Base-by-base conservation (phyloP, 2,888 invertebrate species). In the Oscheius myriophilus region DNA sequence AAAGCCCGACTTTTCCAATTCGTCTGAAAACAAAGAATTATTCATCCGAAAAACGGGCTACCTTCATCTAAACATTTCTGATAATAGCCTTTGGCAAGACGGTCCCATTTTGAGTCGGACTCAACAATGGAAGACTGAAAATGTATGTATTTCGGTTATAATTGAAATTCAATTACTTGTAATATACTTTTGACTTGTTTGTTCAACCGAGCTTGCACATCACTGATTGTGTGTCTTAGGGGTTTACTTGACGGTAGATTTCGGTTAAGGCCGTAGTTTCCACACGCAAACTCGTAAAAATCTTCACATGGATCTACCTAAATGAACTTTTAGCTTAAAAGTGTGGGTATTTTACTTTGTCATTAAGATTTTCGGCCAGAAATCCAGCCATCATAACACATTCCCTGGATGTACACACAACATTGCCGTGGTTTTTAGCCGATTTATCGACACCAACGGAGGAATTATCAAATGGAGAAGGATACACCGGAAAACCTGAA, bases 261-360 rank as follows among this genome's bases (percentile, higher is more conserved):
- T 46, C 79, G 75, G 62, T 78, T 79, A 41, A 82, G 63, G 6
- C 76, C 81, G 67, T 84, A 85, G 73, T 86, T 84, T 0, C 84
- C 84, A 71, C 84, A 84, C 7, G 83, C 83, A 67, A 78, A 84
- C 51, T 84, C 85, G 70, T 84, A 84, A 61, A 84, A 85, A 59
- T 84, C 83, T 26, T 82, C 78, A 63, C 84, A 84, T 0, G 85
- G 84, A 62, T 84, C 76, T 1, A 79, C 74, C 79, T 82, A 62
- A 70, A 42, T 26, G 1, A 26, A 18, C 7, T 41, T 26, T 4
- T 26, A 4, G 33, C 42, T 46, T 61, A 23, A 1, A 49, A 51
- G 1, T 66, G n/a, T 66, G n/a, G 42, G 14, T 3, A 25, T 26
- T 14, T n/a, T 25, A 81, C 81, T 61, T 78, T 83, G n/a, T 80